A percentile compares a stretch with the other conserved stretches of the same genome.
Evolutionary conservation across 2,888 invertebrate species (phyloP).

Genomic region (Halictus ligatus): DNA sequence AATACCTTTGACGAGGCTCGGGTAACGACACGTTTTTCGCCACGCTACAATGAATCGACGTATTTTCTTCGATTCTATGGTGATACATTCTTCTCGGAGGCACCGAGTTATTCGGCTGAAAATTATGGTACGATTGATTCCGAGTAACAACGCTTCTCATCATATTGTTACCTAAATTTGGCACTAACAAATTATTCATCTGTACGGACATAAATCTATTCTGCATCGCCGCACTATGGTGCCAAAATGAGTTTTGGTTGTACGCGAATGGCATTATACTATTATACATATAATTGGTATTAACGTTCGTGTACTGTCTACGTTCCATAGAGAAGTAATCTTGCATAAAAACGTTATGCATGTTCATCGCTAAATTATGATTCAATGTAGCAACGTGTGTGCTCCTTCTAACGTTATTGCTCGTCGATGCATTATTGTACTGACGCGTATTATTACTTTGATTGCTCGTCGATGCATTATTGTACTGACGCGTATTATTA

Average conservation of each 20-base stretch:
- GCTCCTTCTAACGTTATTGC: constrained; percentile 28
- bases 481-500: constrained; percentile 10
- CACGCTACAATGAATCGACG: constrained; percentile 25
- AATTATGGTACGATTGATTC: constrained; percentile 60
- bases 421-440: constrained; percentile 4
- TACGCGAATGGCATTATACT: constrained; percentile 48
- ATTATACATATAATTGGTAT: constrained; percentile 29
- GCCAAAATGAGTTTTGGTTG: constrained; percentile 39
- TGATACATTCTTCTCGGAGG: constrained; percentile 41
- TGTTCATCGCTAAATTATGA: constrained; percentile 28
- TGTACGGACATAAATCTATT: constrained; percentile 55
- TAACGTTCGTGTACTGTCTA: constrained; percentile 30
- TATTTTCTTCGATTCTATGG: constrained; percentile 46
- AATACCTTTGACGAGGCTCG: constrained; percentile 28
- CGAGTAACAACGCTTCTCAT: constrained; percentile 56
- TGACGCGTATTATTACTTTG: constrained; percentile 18
- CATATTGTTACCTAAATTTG: constrained; percentile 29
- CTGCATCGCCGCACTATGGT: constrained; percentile 41
- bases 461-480: constrained; percentile 6
- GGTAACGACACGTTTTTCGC: constrained; percentile 12
- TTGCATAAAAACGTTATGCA: constrained; percentile 27
- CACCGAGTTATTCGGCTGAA: constrained; percentile 54
- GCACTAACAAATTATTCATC: constrained; percentile 49
- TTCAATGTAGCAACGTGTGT: constrained; percentile 20
- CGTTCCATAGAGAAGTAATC: constrained; percentile 34